Base-by-base conservation (phyloP, 2,113 vertebrate genomes). In the Rhinoderma darwinii region DNA sequence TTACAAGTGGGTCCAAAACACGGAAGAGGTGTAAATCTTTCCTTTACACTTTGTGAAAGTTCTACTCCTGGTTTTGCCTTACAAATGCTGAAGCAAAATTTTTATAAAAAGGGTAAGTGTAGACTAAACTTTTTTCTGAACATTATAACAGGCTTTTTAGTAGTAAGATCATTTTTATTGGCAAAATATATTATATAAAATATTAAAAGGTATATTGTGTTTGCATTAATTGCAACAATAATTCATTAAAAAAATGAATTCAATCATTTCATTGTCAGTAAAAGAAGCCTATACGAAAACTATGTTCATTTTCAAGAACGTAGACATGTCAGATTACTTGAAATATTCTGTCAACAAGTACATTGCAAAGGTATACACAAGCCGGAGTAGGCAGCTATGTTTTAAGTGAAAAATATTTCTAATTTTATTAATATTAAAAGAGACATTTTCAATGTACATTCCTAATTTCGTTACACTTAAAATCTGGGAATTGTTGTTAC, bases 301-400 rank as follows among this genome's bases (percentile, higher is more conserved):
- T n/a, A 70, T 27, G 9, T 37, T 50, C 39, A 83, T 47, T 72
- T 47, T 51, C 17, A 66, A 76, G 54, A 86, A 63, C 20, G 73
- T 15, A 43, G 14, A 77, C 63, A 68, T 85, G 73, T 41, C 84
- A 86, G 41, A 51, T 86, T 68, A 56, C 84, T 39, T 84, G 83
- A 84, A 27, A 68, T 68, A 37, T 79, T 30, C 54, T 86, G 51
- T 86, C 84, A 86, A 54, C 84, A 66, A 56, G 79, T 44, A 63
- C 61, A 70, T 32, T 54, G 44, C 12, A 78, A 51, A 86, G 61
- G 84, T 78, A 30, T 79, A 74, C 9, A 35, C 63, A 27, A 43
- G 22, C 54, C 3, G 32, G 22, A 32, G 75, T 54, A 80, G 75
- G 70, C 78, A 32, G 3, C 41, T 70, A 47, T 70, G 25, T 70